Conservation (phyloP, 2,797 vertebrate species). For the Urocyon cinereoargenteus region DNA sequence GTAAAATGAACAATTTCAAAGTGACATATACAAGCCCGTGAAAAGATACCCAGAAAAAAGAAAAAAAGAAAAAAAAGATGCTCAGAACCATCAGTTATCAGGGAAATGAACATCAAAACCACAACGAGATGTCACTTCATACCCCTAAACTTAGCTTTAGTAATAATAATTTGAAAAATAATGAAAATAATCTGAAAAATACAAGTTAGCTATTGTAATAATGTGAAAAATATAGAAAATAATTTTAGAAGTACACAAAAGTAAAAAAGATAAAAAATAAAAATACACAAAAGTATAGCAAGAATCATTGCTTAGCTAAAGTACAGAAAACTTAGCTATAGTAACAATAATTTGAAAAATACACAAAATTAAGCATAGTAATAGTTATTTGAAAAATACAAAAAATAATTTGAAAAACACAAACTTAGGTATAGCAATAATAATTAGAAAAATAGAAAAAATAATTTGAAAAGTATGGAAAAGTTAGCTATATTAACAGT, state of each 20-base stretch:
- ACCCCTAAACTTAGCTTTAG: background rate
- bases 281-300: too few relatives aligned
- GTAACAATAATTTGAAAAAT: background rate
- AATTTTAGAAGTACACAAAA: background rate
- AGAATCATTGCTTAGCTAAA: too few relatives aligned
- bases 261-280: too few relatives aligned
- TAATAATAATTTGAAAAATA: background rate
- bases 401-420: background rate
- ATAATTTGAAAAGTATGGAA: background rate
- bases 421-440: background rate
- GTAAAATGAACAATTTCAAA: background rate
- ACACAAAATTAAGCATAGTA: too few relatives aligned
- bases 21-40: background rate
- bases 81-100: background rate
- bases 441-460: background rate
- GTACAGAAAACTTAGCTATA: background rate
- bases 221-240: background rate
- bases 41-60: background rate
- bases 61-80: background rate
- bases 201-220: too few relatives aligned
- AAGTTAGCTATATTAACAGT: background rate
- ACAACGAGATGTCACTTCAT: rapidly evolving
- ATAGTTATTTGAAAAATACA: background rate
- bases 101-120: rapidly evolving
- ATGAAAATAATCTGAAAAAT: background rate